Evolutionary conservation across 1,140 invertebrate genomes (phyloP).

Genomic region (Yoshiicerus persimilis): DNA sequence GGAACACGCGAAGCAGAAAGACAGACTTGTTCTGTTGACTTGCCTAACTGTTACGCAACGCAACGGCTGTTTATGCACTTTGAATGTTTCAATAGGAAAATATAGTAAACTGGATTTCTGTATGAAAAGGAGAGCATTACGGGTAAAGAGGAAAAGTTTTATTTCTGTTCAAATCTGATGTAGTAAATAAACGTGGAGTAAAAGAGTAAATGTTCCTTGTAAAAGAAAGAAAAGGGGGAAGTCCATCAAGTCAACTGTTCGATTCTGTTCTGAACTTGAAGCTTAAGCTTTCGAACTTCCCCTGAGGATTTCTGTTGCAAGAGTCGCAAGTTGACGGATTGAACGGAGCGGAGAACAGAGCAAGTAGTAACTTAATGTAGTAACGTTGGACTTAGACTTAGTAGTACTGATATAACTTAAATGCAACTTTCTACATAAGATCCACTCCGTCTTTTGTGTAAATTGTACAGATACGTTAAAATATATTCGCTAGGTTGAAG

Average conservation of each 20-base stretch:
- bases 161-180: neutral
- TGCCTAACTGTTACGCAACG: too few species aligned
- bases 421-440: neutral
- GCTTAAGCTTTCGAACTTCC: conserved; percentile 1
- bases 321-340: neutral
- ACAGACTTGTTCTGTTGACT: neutral
- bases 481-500: neutral
- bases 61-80: neutral
- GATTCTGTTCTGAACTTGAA: neutral
- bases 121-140: neutral
- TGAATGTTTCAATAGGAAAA: neutral
- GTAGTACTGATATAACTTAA: too few species aligned
- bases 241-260: conserved; percentile 5
- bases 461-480: neutral
- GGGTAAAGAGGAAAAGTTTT: neutral
- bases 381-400: neutral
- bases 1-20: neutral
- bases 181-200: neutral
- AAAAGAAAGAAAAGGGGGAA: conserved; percentile 7
- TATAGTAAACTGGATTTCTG: neutral
- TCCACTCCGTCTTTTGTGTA: neutral
- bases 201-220: conserved; percentile 10
- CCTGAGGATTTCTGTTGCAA: neutral
- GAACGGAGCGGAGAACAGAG: neutral
- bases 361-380: neutral